These are phyloP conservation scores for Watersipora subatra DNA, from an alignment of 1,140 invertebrate species.

Conservation along the genomic window DNA sequence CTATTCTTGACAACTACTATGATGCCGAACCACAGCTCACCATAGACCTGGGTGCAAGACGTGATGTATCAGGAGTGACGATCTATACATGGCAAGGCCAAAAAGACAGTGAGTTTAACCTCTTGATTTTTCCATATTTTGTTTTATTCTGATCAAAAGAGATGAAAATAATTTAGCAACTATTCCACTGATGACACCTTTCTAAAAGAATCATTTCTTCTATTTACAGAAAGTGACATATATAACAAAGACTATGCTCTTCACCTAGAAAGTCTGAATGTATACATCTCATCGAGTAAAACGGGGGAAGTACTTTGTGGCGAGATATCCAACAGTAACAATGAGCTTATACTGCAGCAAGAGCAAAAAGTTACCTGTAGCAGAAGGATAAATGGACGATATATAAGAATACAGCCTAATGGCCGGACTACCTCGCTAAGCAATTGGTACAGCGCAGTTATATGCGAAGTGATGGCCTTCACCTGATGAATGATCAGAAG, in stretches of 20 bases:
- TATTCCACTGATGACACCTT: background rate
- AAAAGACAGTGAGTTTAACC: background rate
- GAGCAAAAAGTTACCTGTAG: slow-evolving; percentile 44
- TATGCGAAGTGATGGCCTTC: slow-evolving; percentile 49
- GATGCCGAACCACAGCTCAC: slow-evolving; percentile 47
- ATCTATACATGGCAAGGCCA: slow-evolving; percentile 46
- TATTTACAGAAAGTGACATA: slow-evolving; percentile 29
- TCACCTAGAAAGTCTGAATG: slow-evolving; percentile 45
- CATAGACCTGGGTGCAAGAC: slow-evolving; percentile 44
- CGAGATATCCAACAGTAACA: slow-evolving; percentile 39
- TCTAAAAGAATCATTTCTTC: background rate
- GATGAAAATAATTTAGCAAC: background rate
- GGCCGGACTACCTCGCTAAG: slow-evolving; percentile 44
- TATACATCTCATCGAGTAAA: slow-evolving; percentile 38
- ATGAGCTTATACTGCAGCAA: slow-evolving; percentile 42
- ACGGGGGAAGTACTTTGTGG: slow-evolving; percentile 19
- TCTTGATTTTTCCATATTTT: background rate
- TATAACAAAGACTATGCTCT: slow-evolving; percentile 44
- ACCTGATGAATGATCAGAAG: too few relatives aligned
- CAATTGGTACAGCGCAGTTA: slow-evolving; percentile 43
- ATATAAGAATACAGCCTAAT: slow-evolving; percentile 45
- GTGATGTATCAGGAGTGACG: slow-evolving; percentile 41
- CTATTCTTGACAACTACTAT: slow-evolving; percentile 47
- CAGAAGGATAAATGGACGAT: slow-evolving; percentile 41
- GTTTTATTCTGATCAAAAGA: background rate